phyloP scores from a whole-genome alignment of 2,888 invertebrate species.

The Heliconius aoede region DNA sequence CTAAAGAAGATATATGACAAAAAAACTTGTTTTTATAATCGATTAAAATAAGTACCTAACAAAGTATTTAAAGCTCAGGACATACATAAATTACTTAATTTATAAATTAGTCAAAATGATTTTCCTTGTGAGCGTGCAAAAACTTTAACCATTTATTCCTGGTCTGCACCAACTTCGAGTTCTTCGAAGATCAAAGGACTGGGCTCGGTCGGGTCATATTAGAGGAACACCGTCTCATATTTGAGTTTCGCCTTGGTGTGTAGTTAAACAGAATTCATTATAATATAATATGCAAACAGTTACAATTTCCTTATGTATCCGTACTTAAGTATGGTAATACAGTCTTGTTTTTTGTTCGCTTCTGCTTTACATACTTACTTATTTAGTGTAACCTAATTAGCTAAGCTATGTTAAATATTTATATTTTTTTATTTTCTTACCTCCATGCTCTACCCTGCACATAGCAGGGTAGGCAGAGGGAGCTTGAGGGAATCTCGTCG shows the following conservation, averaged over 20 bases:
- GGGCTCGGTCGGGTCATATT: slow-evolving; percentile 36
- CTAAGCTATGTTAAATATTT: too few relatives aligned
- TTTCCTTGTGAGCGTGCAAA: slow-evolving; percentile 52
- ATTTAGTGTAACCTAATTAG: too few relatives aligned
- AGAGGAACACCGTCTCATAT: slow-evolving; percentile 46
- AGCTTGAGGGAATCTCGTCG: too few relatives aligned
- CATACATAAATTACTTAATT: slow-evolving; percentile 42
- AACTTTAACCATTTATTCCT: slow-evolving; percentile 64
- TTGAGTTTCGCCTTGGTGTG: slow-evolving; percentile 26
- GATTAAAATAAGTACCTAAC: background rate
- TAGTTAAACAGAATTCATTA: slow-evolving; percentile 31
- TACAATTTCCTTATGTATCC: background rate
- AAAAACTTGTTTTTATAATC: background rate
- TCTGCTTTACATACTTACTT: background rate
- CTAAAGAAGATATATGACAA: too few relatives aligned
- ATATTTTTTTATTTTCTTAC: too few relatives aligned
- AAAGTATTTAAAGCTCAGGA: slow-evolving; percentile 23
- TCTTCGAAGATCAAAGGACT: slow-evolving; percentile 46
- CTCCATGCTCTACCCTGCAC: too few relatives aligned
- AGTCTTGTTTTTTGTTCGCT: too few relatives aligned
- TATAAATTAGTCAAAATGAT: slow-evolving; percentile 59
- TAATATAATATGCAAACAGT: slow-evolving; percentile 3
- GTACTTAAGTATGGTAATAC: too few relatives aligned
- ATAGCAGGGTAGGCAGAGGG: too few relatives aligned
- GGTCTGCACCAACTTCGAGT: slow-evolving; percentile 32